These are phyloP conservation scores for Micropterix aruncella DNA, from an alignment of 2,888 invertebrate species.

Conservation along the genomic window DNA sequence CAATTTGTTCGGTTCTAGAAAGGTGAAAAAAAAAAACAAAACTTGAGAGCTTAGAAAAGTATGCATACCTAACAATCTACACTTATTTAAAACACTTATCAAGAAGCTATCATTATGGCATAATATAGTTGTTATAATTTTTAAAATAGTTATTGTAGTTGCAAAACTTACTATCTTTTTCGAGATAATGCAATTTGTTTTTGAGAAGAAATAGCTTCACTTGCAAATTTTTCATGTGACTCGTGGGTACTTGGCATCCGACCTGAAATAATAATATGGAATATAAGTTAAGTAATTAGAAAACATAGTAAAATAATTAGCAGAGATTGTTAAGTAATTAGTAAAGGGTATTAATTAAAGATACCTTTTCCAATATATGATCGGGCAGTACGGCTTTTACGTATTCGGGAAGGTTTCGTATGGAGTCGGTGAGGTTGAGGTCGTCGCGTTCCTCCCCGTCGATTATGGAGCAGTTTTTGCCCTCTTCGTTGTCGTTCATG, in stretches of 20 bases:
- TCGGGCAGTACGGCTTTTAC: constrained; percentile 31
- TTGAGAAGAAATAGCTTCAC: constrained; percentile 8
- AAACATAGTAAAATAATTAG: too few species aligned
- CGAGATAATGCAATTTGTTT: constrained; percentile 5
- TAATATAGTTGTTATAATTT: too few species aligned
- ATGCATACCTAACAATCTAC: too few species aligned
- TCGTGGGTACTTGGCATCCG: constrained; percentile 5
- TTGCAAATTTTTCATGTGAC: constrained; percentile 4
- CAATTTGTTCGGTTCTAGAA: background rate
- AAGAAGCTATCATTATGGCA: too few species aligned
- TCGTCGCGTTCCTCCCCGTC: constrained; percentile 20
- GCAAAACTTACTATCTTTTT: background rate
- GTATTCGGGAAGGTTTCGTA: constrained; percentile 31
- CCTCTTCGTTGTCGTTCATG: background rate
- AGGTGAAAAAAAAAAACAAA: too few species aligned
- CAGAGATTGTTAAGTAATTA: too few species aligned
- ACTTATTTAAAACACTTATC: too few species aligned
- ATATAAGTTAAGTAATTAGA: too few species aligned
- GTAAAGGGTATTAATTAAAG: too few species aligned
- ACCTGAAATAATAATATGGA: constrained; percentile 5
- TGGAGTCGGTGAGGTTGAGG: constrained; percentile 24
- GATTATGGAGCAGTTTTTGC: constrained; percentile 20
- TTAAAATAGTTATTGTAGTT: too few species aligned
- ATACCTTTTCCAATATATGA: constrained; percentile 28
- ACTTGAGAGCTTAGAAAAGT: too few species aligned